These are phyloP conservation scores for Coluber constrictor DNA, from an alignment of 2,797 vertebrate genomes.

Conservation along the genomic window DNA sequence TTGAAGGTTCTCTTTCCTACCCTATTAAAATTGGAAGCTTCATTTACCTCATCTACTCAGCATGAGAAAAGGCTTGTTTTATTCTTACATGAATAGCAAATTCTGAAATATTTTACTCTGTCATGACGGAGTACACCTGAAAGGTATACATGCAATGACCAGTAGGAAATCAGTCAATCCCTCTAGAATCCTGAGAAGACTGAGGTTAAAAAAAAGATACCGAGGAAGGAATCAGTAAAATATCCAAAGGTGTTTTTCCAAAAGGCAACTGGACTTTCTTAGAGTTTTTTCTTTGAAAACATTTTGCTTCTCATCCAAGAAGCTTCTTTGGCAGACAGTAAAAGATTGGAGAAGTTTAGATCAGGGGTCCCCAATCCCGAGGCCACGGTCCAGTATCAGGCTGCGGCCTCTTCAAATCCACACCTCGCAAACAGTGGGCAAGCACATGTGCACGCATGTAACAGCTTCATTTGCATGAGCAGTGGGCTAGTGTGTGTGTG, in stretches of 20 bases:
- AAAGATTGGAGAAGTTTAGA: neutral
- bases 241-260: too few species aligned
- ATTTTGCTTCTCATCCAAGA: too few species aligned
- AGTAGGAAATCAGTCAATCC: neutral
- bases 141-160: neutral
- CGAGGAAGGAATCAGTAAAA: neutral
- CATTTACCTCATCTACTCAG: neutral
- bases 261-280: too few species aligned
- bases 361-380: neutral
- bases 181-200: neutral
- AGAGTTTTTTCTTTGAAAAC: too few species aligned
- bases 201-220: neutral
- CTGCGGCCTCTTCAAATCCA: neutral
- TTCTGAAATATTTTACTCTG: neutral
- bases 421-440: neutral
- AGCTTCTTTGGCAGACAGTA: neutral
- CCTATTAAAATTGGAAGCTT: neutral
- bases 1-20: neutral
- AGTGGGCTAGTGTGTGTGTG: neutral
- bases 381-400: neutral
- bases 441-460: neutral
- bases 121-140: neutral
- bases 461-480: neutral
- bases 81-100: neutral
- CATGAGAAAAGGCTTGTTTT: neutral